Evolutionary conservation across 2,113 vertebrate species (phyloP).

Genomic region (Oostethus manadensis): DNA sequence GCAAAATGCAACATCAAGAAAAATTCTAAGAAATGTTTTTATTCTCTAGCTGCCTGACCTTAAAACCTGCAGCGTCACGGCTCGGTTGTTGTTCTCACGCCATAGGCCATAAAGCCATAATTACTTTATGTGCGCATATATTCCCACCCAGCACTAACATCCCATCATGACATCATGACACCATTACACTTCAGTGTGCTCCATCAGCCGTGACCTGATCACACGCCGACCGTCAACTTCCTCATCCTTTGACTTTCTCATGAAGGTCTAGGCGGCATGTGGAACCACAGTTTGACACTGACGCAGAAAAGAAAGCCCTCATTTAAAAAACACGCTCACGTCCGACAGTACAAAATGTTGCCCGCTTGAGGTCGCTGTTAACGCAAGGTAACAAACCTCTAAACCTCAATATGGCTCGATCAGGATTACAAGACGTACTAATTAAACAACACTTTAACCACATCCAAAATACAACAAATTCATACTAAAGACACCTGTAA

Average conservation of each 20-base stretch:
- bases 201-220: conserved; percentile 60
- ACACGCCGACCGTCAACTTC: conserved; percentile 22
- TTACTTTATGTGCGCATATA: conserved; percentile 45
- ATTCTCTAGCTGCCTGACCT: no score
- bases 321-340: no score
- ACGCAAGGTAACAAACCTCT: neutral
- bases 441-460: no score
- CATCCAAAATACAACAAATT: no score
- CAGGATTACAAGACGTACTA: no score
- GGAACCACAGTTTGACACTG: neutral
- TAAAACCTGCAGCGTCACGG: neutral
- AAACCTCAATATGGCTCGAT: neutral
- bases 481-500: no score
- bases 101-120: conserved; percentile 48
- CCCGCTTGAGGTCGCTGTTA: neutral
- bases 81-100: neutral
- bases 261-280: conserved; percentile 9
- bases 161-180: conserved; percentile 51
- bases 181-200: conserved; percentile 45
- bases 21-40: no score
- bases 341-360: no score
- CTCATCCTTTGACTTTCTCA: conserved; percentile 49
- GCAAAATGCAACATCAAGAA: no score
- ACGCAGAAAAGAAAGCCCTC: neutral
- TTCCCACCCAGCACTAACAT: conserved; percentile 32